Evolutionary conservation across 2,113 vertebrate genomes (phyloP), one percentile per base, ranked within the genome.

Genomic region (Melospiza georgiana): DNA sequence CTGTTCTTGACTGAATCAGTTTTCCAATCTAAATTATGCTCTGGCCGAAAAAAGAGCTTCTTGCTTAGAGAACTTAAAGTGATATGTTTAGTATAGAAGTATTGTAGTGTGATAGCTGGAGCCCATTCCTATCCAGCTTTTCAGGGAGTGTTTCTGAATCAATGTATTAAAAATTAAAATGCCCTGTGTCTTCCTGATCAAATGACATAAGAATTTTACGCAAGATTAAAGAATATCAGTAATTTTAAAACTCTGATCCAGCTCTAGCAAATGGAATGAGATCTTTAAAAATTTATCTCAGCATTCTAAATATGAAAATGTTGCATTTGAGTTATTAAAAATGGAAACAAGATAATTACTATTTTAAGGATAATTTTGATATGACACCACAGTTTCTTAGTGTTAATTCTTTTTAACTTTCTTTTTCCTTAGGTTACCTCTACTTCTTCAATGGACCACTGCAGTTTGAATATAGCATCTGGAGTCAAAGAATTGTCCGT

Each of bases 401-500:
- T 12, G 8, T 52, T 83, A 57, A 89, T 77, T 35, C 57, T 73
- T 82, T 82, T 65, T 25, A 83, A 76, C 4, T 54, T 74, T 61
- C 72, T 62, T 96, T 96, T 84, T 72, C 49, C 81, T 81, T 49
- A 99, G 99, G 98, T 94, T 98, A 98, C n/a, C 96, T 99, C 76
- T 98, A 99, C 88, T 99, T 99, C 96, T 99, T 98, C 98, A 99
- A 97, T 7, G 98, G 98, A 18, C 87, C 98, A 1, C 20, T 98
- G 39, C 98, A 98, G 94, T 99, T 98, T 87, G 99, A 99, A 95
- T 99, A 99, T 93, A 99, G 98, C 82, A 98, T 98, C 96, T 98
- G 77, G 93, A 97, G 98, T 44, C 97, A 97, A 91, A 99, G 98
- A 85, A 97, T 99, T 80, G 95, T 98, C 6, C 98, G 98, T 30